Conservation (phyloP, 2,888 invertebrate species). For the Carabus problematicus region DNA sequence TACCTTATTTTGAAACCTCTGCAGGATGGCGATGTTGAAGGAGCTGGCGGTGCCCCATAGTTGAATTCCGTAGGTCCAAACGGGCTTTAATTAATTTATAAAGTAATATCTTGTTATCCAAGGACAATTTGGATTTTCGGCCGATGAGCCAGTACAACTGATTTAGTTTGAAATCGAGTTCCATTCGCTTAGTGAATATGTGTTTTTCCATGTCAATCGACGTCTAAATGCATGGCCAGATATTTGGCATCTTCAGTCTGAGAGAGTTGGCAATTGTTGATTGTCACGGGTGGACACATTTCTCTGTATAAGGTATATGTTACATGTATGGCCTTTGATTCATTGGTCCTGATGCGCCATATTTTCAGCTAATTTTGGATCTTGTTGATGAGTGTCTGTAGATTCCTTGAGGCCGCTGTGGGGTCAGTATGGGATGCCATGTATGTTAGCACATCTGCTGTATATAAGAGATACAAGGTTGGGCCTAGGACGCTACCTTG, state of each 20-base stretch:
- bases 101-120: background rate
- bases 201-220: too few species aligned
- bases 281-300: background rate
- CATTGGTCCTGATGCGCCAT: too few species aligned
- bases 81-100: background rate
- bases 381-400: too few species aligned
- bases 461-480: conserved; percentile 2
- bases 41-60: conserved; percentile 4
- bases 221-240: background rate
- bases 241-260: background rate
- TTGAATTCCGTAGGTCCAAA: conserved; percentile 11
- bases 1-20: conserved; percentile 6
- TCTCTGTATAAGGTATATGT: background rate
- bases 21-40: conserved; percentile 9
- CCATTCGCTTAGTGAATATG: background rate
- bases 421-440: background rate
- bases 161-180: conserved; percentile 1
- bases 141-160: conserved; percentile 1
- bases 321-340: background rate
- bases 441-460: conserved; percentile 2
- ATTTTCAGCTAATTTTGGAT: too few species aligned
- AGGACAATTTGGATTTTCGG: background rate
- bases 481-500: conserved; percentile 15
- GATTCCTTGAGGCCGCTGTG: too few species aligned
- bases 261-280: too few species aligned